Conservation (phyloP, 1,140 invertebrate genomes). For the Scaptomyza hsui region DNA sequence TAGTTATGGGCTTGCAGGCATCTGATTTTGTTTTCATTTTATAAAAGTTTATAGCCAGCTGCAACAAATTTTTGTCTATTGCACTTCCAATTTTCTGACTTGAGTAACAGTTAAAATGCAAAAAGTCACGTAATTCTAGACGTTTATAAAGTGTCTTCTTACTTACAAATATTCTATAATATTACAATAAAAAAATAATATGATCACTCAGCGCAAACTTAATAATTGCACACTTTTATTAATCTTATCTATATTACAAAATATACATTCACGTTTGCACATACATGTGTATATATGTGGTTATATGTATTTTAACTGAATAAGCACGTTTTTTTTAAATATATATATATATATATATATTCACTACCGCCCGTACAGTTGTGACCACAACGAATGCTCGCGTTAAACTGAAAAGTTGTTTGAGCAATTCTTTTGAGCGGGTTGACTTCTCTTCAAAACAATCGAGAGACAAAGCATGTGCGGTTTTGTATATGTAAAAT, state of each 20-base stretch:
- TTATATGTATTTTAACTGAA: background rate
- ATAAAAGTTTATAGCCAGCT: background rate
- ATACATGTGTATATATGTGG: too few species aligned
- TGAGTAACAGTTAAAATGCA: too few species aligned
- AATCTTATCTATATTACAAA: background rate
- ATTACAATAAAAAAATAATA: too few species aligned
- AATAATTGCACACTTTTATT: background rate
- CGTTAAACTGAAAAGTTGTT: constrained; percentile 25
- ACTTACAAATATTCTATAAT: too few species aligned
- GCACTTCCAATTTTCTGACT: too few species aligned
- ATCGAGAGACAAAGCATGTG: too few species aligned
- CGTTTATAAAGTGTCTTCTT: background rate
- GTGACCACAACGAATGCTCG: constrained; percentile 12
- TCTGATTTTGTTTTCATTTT: too few species aligned
- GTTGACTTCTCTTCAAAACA: too few species aligned
- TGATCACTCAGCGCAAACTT: background rate
- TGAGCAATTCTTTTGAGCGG: background rate
- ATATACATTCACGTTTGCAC: too few species aligned
- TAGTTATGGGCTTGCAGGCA: too few species aligned
- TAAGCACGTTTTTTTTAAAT: background rate
- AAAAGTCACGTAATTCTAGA: too few species aligned
- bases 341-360: background rate
- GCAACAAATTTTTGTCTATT: background rate
- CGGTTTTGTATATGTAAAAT: too few species aligned
- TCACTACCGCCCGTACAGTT: background rate